Evolutionary conservation across 2,113 vertebrate genomes (phyloP), one percentile per base, ranked within the genome.

Genomic region (Plotosus lineatus): DNA sequence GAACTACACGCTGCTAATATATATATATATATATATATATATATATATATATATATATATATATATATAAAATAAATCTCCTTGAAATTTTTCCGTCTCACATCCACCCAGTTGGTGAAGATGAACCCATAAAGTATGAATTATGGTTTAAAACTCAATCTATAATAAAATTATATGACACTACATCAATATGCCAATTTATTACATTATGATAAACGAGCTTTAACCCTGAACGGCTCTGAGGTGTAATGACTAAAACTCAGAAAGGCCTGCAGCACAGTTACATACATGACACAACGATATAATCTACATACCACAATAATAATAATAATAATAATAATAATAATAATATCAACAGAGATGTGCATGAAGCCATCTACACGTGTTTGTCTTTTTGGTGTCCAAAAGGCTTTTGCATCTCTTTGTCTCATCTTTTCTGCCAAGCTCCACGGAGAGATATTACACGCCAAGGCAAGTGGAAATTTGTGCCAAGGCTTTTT

Each of bases 401-500:
- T 56, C 38, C 76, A 63, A 61, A 9, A 9, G n/a, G n/a, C n/a
- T 50, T 60, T 26, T 77, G 58, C 26, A 31, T 78, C 28, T 84
- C 10, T 82, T n/a, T 53, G 65, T 78, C 74, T 80, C 14, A 21
- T 56, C 80, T 75, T 77, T 86, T 88, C 82, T 88, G 87, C 86
- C 87, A 88, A 85, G 85, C 84, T 83, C 76, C 80, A 77, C 53
- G 65, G 79, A 84, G 86, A 87, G 75, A 85, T 78, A 63, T 75
- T 78, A 55, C 75, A 80, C 75, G 78, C 85, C 80, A 80, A 81
- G 78, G 73, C 75, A 66, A 79, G 68, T 79, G 56, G 58, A 55
- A 61, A 26, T 77, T 61, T 63, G 77, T 85, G 86, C 83, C 88
- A 88, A 80, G 82, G 82, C 75, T 82, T 80, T 83, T 75, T 79